Conservation (phyloP, 2,888 invertebrate species). For the Lasius platythorax region DNA sequence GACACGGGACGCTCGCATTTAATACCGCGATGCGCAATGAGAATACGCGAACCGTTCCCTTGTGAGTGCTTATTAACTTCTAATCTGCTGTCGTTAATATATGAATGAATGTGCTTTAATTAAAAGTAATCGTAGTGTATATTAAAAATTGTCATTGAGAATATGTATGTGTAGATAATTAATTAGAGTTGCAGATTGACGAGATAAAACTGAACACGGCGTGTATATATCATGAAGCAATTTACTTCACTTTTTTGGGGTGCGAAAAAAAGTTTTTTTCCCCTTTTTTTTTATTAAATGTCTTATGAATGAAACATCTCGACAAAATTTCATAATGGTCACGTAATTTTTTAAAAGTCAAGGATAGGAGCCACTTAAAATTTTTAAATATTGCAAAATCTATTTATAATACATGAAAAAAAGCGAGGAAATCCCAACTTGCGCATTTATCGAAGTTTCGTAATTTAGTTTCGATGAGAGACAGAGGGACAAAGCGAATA, state of each 20-base stretch:
- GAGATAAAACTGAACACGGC: neutral
- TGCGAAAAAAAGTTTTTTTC: neutral
- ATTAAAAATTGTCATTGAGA: constrained; percentile 3
- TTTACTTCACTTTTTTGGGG: neutral
- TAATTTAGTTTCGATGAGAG: constrained; percentile 23
- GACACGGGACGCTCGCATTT: neutral
- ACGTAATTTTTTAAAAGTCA: constrained; percentile 38
- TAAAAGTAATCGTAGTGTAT: neutral
- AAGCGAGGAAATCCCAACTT: neutral
- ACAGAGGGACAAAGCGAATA: constrained; percentile 49
- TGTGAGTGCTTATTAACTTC: neutral
- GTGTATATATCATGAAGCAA: neutral
- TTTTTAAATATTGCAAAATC: constrained; percentile 26
- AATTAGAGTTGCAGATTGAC: constrained; percentile 4
- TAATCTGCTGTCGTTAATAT: neutral
- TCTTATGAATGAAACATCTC: constrained; percentile 12
- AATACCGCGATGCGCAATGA: too few relatives aligned
- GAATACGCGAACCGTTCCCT: neutral
- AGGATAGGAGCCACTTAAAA: constrained; percentile 21
- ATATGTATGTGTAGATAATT: neutral
- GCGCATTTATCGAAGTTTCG: constrained; percentile 15
- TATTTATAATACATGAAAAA: constrained; percentile 13
- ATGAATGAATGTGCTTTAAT: neutral
- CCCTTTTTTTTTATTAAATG: neutral
- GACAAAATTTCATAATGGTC: constrained; percentile 31